Evolutionary conservation across 1,140 invertebrate genomes (phyloP), one percentile per base, ranked within the genome.

Genomic region (Elymnias hypermnestra): DNA sequence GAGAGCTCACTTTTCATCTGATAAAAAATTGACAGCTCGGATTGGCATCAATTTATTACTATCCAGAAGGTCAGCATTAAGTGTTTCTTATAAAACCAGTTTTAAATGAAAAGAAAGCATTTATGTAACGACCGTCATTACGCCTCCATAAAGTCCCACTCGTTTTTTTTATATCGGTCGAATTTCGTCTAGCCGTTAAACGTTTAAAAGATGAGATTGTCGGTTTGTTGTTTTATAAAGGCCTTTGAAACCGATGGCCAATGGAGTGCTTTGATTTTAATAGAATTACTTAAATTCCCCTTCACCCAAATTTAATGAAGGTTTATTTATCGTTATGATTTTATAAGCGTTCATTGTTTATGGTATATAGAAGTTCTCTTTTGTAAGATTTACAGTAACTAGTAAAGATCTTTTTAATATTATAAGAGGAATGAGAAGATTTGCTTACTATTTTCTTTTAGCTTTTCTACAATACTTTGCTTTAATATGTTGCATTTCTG

Each of bases 121-220:
- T 62, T 43, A 52, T 51, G 45, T 62, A 58, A 63, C 44, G 51
- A 56, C 39, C 43, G 33, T 42, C 3, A 26, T 36, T 37, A 63
- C 62, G 65, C 63, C 71, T 62, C 55, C 63, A 56, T 69, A 69
- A 69, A 26, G 72, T 41, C 68, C 72, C 68, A 81, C 71, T 63
- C 62, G 62, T 57, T 67, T 29, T 29, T 15, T 33, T 13, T 15
- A 33, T 7, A 15, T 15, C 29, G 29, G 12, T 33, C 29, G 29
- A 5, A 15, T 15, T 33, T 15, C 5, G 41, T 48, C 43, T 35
- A 58, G 53, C 53, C 61, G 55, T 75, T 69, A 66, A 78, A 65
- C 33, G 52, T 53, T 45, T 70, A 64, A 74, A 67, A 70, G 72
- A 76, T 68, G 63, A 60, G 38, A 31, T 68, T 65, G 62, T 70